phyloP scores from a whole-genome alignment of 2,888 invertebrate genomes.

The Belgica antarctica region DNA sequence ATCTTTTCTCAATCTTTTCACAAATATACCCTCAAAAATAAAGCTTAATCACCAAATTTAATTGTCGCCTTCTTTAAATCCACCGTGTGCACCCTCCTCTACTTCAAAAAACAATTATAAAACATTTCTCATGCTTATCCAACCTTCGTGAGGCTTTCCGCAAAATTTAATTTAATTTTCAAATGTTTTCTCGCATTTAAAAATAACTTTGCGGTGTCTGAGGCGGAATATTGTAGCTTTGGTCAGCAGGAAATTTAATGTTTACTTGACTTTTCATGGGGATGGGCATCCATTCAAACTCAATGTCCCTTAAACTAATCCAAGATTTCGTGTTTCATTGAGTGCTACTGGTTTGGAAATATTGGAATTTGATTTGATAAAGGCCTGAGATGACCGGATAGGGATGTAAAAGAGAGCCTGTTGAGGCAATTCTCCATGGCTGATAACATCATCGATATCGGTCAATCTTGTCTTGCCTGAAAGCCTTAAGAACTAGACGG shows the following conservation, averaged over 20 bases:
- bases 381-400: background rate
- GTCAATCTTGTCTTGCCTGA: background rate
- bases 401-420: no score
- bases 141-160: background rate
- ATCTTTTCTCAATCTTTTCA: background rate
- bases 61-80: no score
- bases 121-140: no score
- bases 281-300: background rate
- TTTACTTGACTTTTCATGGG: slow-evolving; percentile 18
- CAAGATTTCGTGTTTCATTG: slow-evolving; percentile 1
- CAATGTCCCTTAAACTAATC: background rate
- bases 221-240: background rate
- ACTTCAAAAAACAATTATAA: no score
- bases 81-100: no score
- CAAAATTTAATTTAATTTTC: slow-evolving; percentile 31
- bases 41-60: no score
- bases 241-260: slow-evolving; percentile 25
- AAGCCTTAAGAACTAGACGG: background rate
- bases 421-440: background rate
- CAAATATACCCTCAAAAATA: background rate
- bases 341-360: background rate
- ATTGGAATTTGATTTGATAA: slow-evolving; percentile 7
- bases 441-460: background rate
- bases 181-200: background rate
- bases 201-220: slow-evolving; percentile 1